A percentile compares a stretch with the other conserved stretches of the same genome.
phyloP scores from a whole-genome alignment of 2,888 invertebrate species.

The Cataglyphis altisquamis region DNA sequence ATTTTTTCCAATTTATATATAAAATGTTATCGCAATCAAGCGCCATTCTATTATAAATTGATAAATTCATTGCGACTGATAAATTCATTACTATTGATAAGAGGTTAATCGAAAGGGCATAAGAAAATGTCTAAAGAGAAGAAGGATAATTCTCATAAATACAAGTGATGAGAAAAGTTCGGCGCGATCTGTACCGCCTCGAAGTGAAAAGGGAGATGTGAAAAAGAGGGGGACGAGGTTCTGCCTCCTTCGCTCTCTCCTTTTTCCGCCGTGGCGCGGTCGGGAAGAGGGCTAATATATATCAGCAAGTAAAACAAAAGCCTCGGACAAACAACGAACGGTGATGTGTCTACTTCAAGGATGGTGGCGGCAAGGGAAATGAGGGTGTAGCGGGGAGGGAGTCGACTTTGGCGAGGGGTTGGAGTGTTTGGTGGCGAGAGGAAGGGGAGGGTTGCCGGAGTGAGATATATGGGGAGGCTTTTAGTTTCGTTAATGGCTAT shows the following conservation, averaged over 20 bases:
- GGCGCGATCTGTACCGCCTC: slow-evolving; percentile 22
- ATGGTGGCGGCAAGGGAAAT: slow-evolving; percentile 70
- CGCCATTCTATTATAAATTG: neutral
- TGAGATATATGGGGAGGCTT: slow-evolving; percentile 86
- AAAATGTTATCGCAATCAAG: neutral
- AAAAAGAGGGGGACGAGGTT: slow-evolving; percentile 34
- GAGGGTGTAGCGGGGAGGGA: slow-evolving; percentile 65
- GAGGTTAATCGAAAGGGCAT: neutral
- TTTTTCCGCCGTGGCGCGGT: slow-evolving; percentile 55
- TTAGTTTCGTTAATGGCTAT: slow-evolving; percentile 86
- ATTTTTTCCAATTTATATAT: neutral
- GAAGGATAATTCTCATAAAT: slow-evolving; percentile 27
- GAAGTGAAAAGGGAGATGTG: slow-evolving; percentile 52
- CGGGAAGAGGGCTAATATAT: slow-evolving; percentile 81
- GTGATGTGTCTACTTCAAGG: slow-evolving; percentile 85
- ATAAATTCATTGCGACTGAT: neutral
- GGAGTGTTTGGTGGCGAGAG: slow-evolving; percentile 61
- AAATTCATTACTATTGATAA: neutral
- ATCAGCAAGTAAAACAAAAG: slow-evolving; percentile 83
- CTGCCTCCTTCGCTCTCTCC: slow-evolving; percentile 44
- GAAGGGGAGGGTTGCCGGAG: slow-evolving; percentile 79
- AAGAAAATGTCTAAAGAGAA: neutral
- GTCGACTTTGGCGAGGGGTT: slow-evolving; percentile 52
- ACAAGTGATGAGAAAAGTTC: slow-evolving; percentile 51
- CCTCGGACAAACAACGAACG: slow-evolving; percentile 82